Evolutionary conservation across 1,140 invertebrate genomes (phyloP), one percentile per base, ranked within the genome.

Genomic region (Drosophila funebris): DNA sequence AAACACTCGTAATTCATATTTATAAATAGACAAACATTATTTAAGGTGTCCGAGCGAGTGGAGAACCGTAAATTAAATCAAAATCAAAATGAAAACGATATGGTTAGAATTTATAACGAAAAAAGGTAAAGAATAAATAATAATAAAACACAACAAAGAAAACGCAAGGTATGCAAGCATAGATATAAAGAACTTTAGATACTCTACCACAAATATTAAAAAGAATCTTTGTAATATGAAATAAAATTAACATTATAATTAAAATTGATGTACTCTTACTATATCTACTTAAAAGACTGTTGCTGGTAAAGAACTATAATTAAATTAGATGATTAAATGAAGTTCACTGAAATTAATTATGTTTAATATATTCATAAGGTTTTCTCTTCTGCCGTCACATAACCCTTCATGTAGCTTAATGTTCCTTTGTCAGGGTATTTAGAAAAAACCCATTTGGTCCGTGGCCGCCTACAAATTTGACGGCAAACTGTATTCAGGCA

Each of bases 41-140:
- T 88, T 79, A 88, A 88, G 75, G 83, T 88, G 83, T 88, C 83
- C 73, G 62, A 50, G 44, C 57, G 73, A 67, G 61, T 56, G 71
- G 81, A 82, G 83, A 88, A 79, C 83, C 84, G 84, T 88, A 88
- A 88, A 89, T 88, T 88, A 88, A 88, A 88, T 88, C 83, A 87
- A 82, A 71, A 66, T 57, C 50, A 88, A 83, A 88, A 88, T 79
- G 83, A 83, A 87, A 87, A 87, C 83, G 84, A 88, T 88, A 89
- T 87, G 78, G 60, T 83, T 78, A 87, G 83, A 87, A 87, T 87
- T 87, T 79, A 89, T 83, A 88, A 88, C 78, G 64, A 76, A 85
- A 80, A 77, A 74, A 60, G 68, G 44, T 64, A 73, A 50, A 77
- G 61, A 46, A 52, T 31, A 56, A 84, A 76, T 68, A 76, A 69